These are phyloP conservation scores for Centropus unirufus DNA, from an alignment of 2,113 vertebrate genomes.

Conservation along the genomic window DNA sequence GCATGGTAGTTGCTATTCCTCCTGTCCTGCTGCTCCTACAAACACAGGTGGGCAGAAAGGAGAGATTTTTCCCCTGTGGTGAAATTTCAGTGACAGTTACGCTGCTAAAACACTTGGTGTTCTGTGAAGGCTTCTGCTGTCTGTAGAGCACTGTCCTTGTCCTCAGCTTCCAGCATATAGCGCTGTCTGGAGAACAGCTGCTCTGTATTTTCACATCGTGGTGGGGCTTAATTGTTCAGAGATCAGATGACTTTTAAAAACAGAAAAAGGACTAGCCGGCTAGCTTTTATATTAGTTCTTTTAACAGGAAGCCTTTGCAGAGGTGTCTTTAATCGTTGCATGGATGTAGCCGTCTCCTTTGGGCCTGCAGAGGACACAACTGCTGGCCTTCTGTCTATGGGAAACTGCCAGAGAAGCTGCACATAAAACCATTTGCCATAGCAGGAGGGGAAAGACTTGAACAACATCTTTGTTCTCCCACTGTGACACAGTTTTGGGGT, in stretches of 20 bases:
- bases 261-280: background rate
- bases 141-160: background rate
- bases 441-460: background rate
- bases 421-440: background rate
- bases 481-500: background rate
- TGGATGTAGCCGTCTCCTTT: background rate
- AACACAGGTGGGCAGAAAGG: background rate
- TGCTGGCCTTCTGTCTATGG: background rate
- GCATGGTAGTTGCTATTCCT: background rate
- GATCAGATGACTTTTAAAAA: background rate
- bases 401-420: background rate
- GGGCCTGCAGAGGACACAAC: background rate
- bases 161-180: background rate
- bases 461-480: accelerated
- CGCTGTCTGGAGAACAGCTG: background rate
- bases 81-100: background rate
- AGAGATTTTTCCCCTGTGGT: background rate
- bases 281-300: background rate
- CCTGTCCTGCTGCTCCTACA: background rate
- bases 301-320: background rate
- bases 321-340: background rate
- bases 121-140: background rate
- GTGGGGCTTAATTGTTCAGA: background rate
- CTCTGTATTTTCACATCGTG: background rate
- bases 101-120: background rate